Conservation (phyloP, 1,140 invertebrate genomes). For the Diorhabda sublineata region DNA sequence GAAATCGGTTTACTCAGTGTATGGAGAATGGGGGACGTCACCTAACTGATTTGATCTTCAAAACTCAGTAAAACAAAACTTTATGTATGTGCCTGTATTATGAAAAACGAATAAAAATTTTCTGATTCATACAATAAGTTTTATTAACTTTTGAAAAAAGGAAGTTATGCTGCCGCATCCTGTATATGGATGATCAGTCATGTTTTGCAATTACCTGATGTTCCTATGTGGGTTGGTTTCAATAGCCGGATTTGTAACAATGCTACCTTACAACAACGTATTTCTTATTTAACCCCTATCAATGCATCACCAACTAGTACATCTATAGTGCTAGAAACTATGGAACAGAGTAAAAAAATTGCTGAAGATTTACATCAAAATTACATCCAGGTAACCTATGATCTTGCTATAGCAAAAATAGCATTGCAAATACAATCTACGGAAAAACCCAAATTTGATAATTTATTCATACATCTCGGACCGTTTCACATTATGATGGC, state of each 20-base stretch:
- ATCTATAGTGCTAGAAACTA: conserved; percentile 42
- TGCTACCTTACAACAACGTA: conserved; percentile 21
- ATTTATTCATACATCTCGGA: conserved; percentile 40
- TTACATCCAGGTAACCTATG: conserved; percentile 39
- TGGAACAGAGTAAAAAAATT: conserved; percentile 36
- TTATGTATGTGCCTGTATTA: too few relatives aligned
- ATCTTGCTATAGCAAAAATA: conserved; percentile 46
- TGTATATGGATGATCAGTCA: conserved; percentile 31
- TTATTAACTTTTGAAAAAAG: too few relatives aligned
- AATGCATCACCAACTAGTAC: conserved; percentile 33
- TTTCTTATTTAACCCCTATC: conserved; percentile 36
- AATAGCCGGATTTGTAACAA: conserved; percentile 12
- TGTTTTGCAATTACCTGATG: conserved; percentile 24
- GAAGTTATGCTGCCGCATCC: too few relatives aligned
- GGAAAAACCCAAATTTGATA: conserved; percentile 31
- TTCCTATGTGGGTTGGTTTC: conserved; percentile 36
- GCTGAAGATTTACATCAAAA: conserved; percentile 36
- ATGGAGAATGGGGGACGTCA: too few relatives aligned
- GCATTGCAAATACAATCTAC: conserved; percentile 37
- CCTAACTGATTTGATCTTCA: too few relatives aligned
- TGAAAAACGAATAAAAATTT: too few relatives aligned
- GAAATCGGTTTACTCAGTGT: too few relatives aligned
- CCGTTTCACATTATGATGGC: conserved; percentile 36
- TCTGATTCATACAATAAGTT: too few relatives aligned
- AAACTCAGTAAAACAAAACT: too few relatives aligned